Conservation (phyloP, 2,113 vertebrate species). For the rat (Rattus norvegicus) region GRCr8 NC_086029.1:61672001-61672500, state of each 20-base stretch:
- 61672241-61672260: slow-evolving; percentile 75
- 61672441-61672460: too few species aligned
- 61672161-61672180: slow-evolving; percentile 63
- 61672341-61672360: too few species aligned
- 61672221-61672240: slow-evolving; percentile 59
- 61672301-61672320: slow-evolving; percentile 19
- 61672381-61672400: too few species aligned
- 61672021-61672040: too few species aligned
- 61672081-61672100: background rate
- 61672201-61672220: slow-evolving; percentile 58
- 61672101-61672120: background rate
- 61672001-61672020: too few species aligned
- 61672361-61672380: too few species aligned
- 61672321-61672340: too few species aligned
- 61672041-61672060: too few species aligned
- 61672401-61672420: too few species aligned
- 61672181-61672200: slow-evolving; percentile 67
- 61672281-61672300: slow-evolving; percentile 76
- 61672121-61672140: slow-evolving; percentile 37
- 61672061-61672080: background rate
- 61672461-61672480: too few species aligned
- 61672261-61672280: slow-evolving; percentile 73
- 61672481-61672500: too few species aligned
- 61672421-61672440: too few species aligned
- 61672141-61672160: slow-evolving; percentile 60